Evolutionary conservation across 2,113 vertebrate genomes (phyloP), one percentile per base, ranked within the genome.

Genomic region (Redunca redunca): DNA sequence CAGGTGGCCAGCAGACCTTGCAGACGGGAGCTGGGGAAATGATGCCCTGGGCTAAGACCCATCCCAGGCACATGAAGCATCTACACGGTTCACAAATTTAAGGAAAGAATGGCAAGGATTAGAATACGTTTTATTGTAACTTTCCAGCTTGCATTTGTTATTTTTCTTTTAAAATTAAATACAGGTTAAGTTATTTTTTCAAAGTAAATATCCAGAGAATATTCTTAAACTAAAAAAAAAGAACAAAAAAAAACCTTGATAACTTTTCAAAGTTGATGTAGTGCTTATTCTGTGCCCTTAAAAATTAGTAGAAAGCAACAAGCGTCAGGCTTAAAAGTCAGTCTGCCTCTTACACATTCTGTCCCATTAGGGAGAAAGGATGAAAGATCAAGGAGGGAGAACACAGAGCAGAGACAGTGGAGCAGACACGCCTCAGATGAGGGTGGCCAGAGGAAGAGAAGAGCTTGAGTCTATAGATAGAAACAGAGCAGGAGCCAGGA

Each of bases 141-240:
- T 88, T 95, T 71, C 74, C 12, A 90, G 21, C 14, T 16, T 46
- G 19, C 19, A 4, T 25, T 88, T 4, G 8, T 50, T 88, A 46
- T 86, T 94, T 88, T 92, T 64, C 50, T 83, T 91, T 93, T 93
- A 15, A 78, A 80, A 91, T 62, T 88, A 81, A 85, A 93, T 80
- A 58, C 13, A 83, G 30, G 64, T 48, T 67, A 92, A 82, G 9
- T 52, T 74, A n/a, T 80, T 52, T 90, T 81, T 58, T 9, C 92
- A 55, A 91, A 58, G 50, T 30, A 78, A 88, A 62, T 86, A 90
- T 85, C 74, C 77, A 91, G 87, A 95, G 58, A 52, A 36, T 82
- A 85, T 43, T 40, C 19, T 71, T 71, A 36, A 96, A 53, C 43
- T 43, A 57, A 60, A 84, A 53, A 26, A 17, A n/a, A 8, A 33